phyloP scores from a whole-genome alignment of 1,140 invertebrate species.

The Lepidotrigona ventralis region DNA sequence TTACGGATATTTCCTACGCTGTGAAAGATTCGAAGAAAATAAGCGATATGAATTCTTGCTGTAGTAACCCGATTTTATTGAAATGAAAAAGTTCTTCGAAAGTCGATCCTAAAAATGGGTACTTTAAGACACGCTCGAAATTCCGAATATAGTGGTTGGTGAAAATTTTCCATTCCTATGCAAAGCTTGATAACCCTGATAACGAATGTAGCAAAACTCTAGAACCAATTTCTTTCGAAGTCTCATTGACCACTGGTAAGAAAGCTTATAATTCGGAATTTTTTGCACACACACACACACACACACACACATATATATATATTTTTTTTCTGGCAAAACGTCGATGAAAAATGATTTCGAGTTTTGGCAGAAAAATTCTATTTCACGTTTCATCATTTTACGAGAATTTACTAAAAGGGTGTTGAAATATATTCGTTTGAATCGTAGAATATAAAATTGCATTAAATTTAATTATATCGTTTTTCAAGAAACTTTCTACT shows the following conservation, averaged over 20 bases:
- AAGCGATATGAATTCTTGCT: neutral
- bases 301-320: neutral
- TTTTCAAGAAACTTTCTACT: neutral
- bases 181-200: constrained; percentile 40
- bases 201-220: constrained; percentile 4
- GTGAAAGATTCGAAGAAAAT: neutral
- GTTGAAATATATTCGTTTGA: no score
- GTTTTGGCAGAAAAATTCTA: no score
- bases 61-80: constrained; percentile 17
- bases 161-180: constrained; percentile 42
- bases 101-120: constrained; percentile 23
- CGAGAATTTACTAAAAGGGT: no score
- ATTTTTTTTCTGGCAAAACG: neutral
- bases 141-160: neutral
- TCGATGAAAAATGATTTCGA: no score
- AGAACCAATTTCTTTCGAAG: constrained; percentile 29
- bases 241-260: neutral
- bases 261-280: neutral
- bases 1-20: neutral
- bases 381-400: no score
- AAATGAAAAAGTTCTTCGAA: constrained; percentile 23
- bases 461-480: neutral
- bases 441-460: neutral
- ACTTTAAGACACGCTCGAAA: constrained; percentile 17
- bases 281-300: neutral